A percentile compares a stretch with the other conserved stretches of the same genome.
Conservation (phyloP, 2,888 invertebrate genomes). For the Timandra comae region DNA sequence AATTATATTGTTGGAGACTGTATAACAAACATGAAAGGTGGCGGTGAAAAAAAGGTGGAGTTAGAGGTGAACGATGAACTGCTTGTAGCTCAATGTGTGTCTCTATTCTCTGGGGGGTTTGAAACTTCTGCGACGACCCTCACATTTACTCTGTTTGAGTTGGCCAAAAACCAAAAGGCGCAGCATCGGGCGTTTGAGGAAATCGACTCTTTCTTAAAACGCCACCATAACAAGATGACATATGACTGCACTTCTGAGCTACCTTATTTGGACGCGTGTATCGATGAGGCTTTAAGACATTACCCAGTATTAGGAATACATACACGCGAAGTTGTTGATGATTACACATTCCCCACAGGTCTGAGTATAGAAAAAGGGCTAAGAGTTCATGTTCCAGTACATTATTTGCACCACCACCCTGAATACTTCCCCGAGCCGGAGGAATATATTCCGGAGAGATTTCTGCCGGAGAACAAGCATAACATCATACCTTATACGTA, state of each 20-base stretch:
- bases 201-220: constrained; percentile 35
- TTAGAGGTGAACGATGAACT: constrained; percentile 47
- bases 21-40: constrained; percentile 27
- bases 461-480: constrained; percentile 28
- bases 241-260: constrained; percentile 42
- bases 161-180: constrained; percentile 33
- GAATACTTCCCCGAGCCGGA: constrained; percentile 38
- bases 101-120: constrained; percentile 56
- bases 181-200: constrained; percentile 33
- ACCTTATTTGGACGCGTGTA: constrained; percentile 41
- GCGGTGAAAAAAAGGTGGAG: constrained; percentile 29
- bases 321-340: constrained; percentile 39
- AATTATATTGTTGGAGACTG: constrained; percentile 33
- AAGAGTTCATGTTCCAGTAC: constrained; percentile 38
- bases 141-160: constrained; percentile 35
- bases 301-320: constrained; percentile 41
- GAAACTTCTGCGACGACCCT: constrained; percentile 40
- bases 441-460: constrained; percentile 35
- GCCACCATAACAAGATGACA: constrained; percentile 23
- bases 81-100: constrained; percentile 65
- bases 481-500: constrained; percentile 34
- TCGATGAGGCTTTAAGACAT: constrained; percentile 40
- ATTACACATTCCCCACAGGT: constrained; percentile 37
- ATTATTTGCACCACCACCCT: constrained; percentile 33
- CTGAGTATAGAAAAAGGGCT: constrained; percentile 31